Percentiles rank a stretch among this genome's conserved stretches.
phyloP scores from a whole-genome alignment of 1,140 invertebrate species.

The Neuroterus valhalla region DNA sequence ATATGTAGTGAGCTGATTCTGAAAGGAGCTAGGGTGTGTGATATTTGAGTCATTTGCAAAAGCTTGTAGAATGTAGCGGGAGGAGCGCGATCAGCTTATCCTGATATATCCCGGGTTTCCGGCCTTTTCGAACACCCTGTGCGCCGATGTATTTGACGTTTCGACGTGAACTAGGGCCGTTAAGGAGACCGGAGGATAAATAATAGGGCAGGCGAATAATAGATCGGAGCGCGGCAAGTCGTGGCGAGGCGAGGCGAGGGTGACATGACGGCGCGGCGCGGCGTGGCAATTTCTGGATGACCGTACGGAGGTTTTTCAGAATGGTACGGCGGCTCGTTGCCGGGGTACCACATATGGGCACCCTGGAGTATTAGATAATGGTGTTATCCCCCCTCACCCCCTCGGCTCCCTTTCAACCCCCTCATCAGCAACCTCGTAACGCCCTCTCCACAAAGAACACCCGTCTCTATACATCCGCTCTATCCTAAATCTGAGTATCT shows the following conservation, averaged over 20 bases:
- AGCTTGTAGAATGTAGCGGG: neutral
- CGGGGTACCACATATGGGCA: conserved; percentile 72
- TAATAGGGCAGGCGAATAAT: conserved; percentile 63
- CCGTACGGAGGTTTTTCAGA: conserved; percentile 59
- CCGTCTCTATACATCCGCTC: conserved; percentile 51
- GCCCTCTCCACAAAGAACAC: conserved; percentile 64
- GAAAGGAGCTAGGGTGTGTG: neutral
- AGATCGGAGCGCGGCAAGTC: conserved; percentile 44
- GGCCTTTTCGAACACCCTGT: conserved; percentile 26
- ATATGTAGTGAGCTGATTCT: neutral
- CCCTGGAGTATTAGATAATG: conserved; percentile 72
- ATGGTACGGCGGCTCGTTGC: conserved; percentile 67
- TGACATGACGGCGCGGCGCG: conserved; percentile 8
- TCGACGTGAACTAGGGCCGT: conserved; percentile 59
- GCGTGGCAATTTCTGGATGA: conserved; percentile 7
- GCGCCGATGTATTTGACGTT: conserved; percentile 58
- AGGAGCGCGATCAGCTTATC: neutral
- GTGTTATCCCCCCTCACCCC: conserved; percentile 65
- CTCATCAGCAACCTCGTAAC: conserved; percentile 55
- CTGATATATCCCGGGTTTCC: conserved; percentile 23
- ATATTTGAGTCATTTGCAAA: neutral
- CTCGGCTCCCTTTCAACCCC: conserved; percentile 53
- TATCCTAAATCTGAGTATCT: conserved; percentile 27
- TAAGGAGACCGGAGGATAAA: conserved; percentile 62
- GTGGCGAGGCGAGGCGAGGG: conserved; percentile 1